These are phyloP conservation scores for Crepidodera aurea DNA, from an alignment of 2,888 invertebrate species.

Conservation along the genomic window DNA sequence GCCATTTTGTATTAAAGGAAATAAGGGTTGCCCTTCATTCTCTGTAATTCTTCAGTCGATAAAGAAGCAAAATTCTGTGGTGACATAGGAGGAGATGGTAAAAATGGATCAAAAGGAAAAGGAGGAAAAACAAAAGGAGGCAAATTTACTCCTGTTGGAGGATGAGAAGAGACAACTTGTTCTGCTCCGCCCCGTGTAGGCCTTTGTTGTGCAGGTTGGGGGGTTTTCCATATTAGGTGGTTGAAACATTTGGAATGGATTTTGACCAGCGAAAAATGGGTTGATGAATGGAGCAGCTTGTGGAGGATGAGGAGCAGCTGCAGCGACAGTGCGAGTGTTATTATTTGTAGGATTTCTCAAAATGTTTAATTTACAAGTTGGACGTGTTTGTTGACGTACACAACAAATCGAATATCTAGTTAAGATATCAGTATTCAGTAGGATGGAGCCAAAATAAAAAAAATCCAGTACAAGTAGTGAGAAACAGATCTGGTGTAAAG, in stretches of 20 bases:
- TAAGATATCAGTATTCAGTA: no score
- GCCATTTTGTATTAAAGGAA: no score
- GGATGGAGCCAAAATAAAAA: no score
- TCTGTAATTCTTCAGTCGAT: constrained; percentile 81
- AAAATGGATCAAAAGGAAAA: constrained; percentile 64
- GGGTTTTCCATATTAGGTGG: constrained; percentile 39
- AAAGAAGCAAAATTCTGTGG: constrained; percentile 78
- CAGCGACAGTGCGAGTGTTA: constrained; percentile 43
- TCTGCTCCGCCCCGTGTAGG: constrained; percentile 12
- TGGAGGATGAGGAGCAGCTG: constrained; percentile 40
- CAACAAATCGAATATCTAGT: no score
- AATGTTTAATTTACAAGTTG: constrained; percentile 94
- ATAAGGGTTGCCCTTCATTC: constrained; percentile 93
- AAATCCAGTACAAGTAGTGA: no score
- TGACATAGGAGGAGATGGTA: constrained; percentile 79
- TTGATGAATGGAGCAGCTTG: constrained; percentile 48
- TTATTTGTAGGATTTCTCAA: constrained; percentile 51
- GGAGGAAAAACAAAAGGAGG: constrained; percentile 67
- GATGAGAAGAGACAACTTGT: constrained; percentile 24
- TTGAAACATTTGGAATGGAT: constrained; percentile 54
- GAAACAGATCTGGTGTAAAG: no score
- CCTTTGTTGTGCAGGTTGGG: constrained; percentile 49
- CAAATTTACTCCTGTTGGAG: constrained; percentile 52
- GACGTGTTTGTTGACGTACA: constrained; percentile 99
- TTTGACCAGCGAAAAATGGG: constrained; percentile 46